A percentile compares a stretch with the other conserved stretches of the same genome.
phyloP scores from a whole-genome alignment of 2,797 vertebrate genomes.

The Myotis myotis region DNA sequence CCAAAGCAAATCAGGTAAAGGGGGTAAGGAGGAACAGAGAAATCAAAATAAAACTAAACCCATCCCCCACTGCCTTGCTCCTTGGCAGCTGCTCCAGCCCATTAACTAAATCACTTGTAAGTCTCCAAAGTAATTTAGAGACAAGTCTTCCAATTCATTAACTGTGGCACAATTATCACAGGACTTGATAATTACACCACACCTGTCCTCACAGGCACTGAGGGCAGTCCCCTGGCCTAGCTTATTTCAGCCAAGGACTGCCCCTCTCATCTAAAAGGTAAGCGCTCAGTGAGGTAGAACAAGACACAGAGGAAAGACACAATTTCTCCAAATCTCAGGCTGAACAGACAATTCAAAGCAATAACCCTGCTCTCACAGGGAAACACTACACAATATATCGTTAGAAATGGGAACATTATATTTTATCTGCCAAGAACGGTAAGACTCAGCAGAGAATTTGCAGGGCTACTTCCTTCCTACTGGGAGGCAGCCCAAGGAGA shows the following conservation, averaged over 20 bases:
- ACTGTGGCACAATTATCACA: constrained; percentile 59
- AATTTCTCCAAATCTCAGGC: constrained; percentile 20
- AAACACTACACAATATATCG: not conserved
- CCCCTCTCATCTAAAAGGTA: not conserved
- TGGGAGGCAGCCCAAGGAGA: not conserved
- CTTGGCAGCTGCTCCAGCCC: not conserved
- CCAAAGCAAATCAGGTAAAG: not conserved
- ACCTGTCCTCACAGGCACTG: not conserved
- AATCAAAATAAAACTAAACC: constrained; percentile 32
- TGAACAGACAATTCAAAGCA: constrained; percentile 7
- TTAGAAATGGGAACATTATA: constrained; percentile 14
- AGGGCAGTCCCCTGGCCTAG: not conserved
- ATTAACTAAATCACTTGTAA: constrained; percentile 36
- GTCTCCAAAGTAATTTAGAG: constrained; percentile 63
- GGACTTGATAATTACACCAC: constrained; percentile 57
- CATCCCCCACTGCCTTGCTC: not conserved
- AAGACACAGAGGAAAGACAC: not conserved
- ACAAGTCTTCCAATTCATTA: constrained; percentile 71
- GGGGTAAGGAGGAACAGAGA: not conserved
- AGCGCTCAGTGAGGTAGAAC: not conserved
- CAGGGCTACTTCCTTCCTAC: not conserved
- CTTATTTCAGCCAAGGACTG: not conserved
- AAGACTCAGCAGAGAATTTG: constrained; percentile 10
- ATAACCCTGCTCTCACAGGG: not conserved
- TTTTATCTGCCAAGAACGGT: constrained; percentile 17